Percentiles rank a stretch among this genome's conserved stretches.
phyloP scores from a whole-genome alignment of 1,140 invertebrate genomes.

The Drosophila jambulina region DNA sequence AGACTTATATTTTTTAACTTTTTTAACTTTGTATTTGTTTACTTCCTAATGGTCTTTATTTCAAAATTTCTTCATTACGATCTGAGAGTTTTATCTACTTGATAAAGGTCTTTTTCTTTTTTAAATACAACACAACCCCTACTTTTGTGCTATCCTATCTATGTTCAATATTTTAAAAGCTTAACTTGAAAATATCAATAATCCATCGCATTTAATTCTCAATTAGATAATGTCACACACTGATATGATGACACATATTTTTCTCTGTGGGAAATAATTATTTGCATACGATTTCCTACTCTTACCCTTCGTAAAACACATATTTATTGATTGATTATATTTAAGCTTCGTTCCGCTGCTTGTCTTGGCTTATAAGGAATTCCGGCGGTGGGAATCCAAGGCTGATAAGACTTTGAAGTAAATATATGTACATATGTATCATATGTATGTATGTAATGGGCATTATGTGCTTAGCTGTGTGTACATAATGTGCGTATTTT shows the following conservation, averaged over 20 bases:
- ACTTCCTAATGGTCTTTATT: background rate
- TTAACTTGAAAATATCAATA: background rate
- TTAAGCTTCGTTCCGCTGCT: constrained; percentile 25
- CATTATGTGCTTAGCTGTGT: constrained; percentile 44
- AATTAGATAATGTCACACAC: background rate
- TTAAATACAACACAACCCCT: background rate
- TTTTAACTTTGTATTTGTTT: background rate
- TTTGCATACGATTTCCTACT: constrained; percentile 17
- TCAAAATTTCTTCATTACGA: background rate
- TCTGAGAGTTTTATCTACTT: background rate
- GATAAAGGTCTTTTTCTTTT: background rate
- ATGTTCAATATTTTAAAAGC: constrained; percentile 1
- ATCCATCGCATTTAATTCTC: constrained; percentile 1
- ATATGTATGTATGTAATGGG: background rate
- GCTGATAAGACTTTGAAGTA: constrained; percentile 41
- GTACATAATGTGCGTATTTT: constrained; percentile 18
- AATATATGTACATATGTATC: constrained; percentile 4
- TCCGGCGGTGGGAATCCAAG: constrained; percentile 22
- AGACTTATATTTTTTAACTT: too few relatives aligned
- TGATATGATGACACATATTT: constrained; percentile 4
- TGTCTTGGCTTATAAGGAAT: constrained; percentile 26
- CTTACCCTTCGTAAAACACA: background rate
- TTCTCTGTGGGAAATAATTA: constrained; percentile 15
- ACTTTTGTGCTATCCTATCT: background rate
- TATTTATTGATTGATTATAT: constrained; percentile 43